phyloP scores from a whole-genome alignment of 2,888 invertebrate species.

The Pyrrhia umbra region DNA sequence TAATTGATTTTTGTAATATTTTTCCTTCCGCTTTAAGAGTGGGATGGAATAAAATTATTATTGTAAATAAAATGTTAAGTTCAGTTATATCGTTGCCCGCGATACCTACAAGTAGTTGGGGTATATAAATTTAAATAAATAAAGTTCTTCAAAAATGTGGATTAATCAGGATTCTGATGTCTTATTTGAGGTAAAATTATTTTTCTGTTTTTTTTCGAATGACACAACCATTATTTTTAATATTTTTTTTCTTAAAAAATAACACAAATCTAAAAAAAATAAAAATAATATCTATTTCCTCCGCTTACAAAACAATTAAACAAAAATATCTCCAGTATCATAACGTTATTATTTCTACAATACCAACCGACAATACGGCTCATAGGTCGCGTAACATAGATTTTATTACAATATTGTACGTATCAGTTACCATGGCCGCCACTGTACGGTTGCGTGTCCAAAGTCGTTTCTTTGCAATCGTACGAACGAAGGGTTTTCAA shows the following conservation, averaged over 20 bases:
- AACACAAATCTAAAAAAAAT: no score
- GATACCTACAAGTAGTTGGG: slow-evolving; percentile 50
- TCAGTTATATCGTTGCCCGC: slow-evolving; percentile 47
- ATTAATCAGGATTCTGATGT: slow-evolving; percentile 67
- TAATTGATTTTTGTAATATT: slow-evolving; percentile 67
- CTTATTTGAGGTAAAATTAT: slow-evolving; percentile 69
- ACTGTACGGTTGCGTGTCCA: slow-evolving; percentile 84
- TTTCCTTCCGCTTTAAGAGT: slow-evolving; percentile 65
- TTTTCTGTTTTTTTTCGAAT: slow-evolving; percentile 2
- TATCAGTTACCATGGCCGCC: slow-evolving; percentile 70
- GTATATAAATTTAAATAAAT: slow-evolving; percentile 25
- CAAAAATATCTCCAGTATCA: not conserved
- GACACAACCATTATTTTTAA: no score
- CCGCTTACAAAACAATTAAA: slow-evolving; percentile 2
- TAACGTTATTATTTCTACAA: slow-evolving; percentile 23
- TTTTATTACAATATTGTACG: slow-evolving; percentile 59
- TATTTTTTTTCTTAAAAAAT: no score
- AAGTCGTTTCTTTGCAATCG: slow-evolving; percentile 89
- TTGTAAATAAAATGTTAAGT: slow-evolving; percentile 51
- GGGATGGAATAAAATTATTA: slow-evolving; percentile 58
- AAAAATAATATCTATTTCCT: not conserved
- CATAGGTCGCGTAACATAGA: slow-evolving; percentile 46
- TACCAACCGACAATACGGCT: slow-evolving; percentile 40
- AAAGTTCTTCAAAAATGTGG: slow-evolving; percentile 64
- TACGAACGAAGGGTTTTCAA: slow-evolving; percentile 87